Conservation (phyloP, 2,797 vertebrate species). For the Rhinichthys osculus region DNA sequence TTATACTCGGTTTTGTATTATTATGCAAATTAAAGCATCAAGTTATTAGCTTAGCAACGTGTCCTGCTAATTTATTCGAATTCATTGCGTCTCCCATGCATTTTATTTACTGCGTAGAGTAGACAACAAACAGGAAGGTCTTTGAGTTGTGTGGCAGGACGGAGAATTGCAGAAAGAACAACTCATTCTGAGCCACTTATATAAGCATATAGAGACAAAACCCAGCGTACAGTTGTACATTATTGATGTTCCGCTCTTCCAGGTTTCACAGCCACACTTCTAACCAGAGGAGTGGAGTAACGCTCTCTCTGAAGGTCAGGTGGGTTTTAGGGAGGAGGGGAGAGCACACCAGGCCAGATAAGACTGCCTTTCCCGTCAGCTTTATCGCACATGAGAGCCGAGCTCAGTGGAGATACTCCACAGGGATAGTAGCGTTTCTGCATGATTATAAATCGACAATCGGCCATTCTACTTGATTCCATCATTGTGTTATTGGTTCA, state of each 20-base stretch:
- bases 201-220: conserved; percentile 70
- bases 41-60: not conserved
- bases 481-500: not conserved
- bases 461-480: conserved; percentile 3
- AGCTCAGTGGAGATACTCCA: conserved; percentile 26
- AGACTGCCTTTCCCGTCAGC: conserved; percentile 33
- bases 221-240: conserved; percentile 67
- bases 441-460: conserved; percentile 18
- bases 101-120: not conserved
- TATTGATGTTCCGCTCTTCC: conserved; percentile 80
- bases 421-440: conserved; percentile 14
- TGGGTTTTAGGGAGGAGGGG: conserved; percentile 42
- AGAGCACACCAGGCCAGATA: conserved; percentile 51
- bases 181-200: conserved; percentile 63
- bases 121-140: not conserved
- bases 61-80: not conserved
- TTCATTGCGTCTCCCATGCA: not conserved
- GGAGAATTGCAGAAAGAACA: conserved; percentile 8
- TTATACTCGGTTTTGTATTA: too few relatives aligned
- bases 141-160: not conserved
- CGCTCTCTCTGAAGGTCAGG: conserved; percentile 55
- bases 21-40: too few relatives aligned
- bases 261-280: conserved; percentile 59
- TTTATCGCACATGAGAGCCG: conserved; percentile 44
- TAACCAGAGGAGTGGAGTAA: conserved; percentile 40